phyloP scores from a whole-genome alignment of 1,140 invertebrate species.

The Sminthurinus signatus region DNA sequence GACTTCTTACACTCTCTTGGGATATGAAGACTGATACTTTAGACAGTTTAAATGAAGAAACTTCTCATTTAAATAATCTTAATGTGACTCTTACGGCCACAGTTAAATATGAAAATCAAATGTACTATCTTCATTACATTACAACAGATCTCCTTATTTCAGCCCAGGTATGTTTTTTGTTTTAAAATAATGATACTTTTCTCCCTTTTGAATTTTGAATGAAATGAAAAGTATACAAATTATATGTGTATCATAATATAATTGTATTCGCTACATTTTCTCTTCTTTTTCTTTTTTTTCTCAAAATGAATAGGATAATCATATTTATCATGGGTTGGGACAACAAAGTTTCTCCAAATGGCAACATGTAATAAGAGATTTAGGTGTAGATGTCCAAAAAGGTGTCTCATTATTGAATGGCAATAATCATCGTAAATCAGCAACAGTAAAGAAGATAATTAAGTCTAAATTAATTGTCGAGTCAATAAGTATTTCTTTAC shows the following conservation, averaged over 20 bases:
- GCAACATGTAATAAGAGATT: constrained; percentile 75
- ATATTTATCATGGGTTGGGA: constrained; percentile 84
- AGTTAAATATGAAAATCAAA: constrained; percentile 30
- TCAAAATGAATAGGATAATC: constrained; percentile 56
- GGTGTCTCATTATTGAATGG: constrained; percentile 53
- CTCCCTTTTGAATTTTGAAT: no score
- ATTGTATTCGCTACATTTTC: no score
- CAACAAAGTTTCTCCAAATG: constrained; percentile 56
- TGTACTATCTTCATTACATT: constrained; percentile 35
- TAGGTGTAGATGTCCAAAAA: constrained; percentile 88
- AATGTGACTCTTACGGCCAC: constrained; percentile 29
- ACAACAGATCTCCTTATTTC: constrained; percentile 32
- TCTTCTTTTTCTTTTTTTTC: no score
- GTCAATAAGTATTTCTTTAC: constrained; percentile 38
- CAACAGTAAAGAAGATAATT: constrained; percentile 40
- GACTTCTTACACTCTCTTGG: constrained; percentile 27
- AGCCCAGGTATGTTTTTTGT: constrained; percentile 21
- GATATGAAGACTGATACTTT: constrained; percentile 33
- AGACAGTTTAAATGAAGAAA: neutral
- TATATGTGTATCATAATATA: no score
- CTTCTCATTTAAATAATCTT: neutral
- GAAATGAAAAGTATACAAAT: no score
- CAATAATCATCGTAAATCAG: constrained; percentile 28
- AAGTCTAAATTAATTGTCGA: constrained; percentile 42
- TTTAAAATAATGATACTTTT: no score